phyloP scores from a whole-genome alignment of 2,888 invertebrate genomes.

The Trisateles emortualis region DNA sequence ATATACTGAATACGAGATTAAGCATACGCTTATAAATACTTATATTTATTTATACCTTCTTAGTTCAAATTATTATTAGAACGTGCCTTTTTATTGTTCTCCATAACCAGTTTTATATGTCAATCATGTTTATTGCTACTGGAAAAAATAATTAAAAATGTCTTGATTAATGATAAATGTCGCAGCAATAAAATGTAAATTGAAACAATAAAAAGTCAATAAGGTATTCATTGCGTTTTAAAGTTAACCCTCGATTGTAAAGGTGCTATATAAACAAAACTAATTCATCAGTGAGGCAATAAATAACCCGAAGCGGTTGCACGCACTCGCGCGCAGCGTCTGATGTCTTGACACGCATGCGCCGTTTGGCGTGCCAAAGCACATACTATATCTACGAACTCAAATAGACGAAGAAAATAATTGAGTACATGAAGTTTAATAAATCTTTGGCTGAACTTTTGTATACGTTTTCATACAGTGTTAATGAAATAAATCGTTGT shows the following conservation, averaged over 20 bases:
- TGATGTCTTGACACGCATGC: conserved; percentile 76
- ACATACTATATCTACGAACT: conserved; percentile 63
- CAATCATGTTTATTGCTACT: conserved; percentile 18
- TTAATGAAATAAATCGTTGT: conserved; percentile 17
- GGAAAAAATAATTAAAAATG: conserved; percentile 23
- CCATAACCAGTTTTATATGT: not conserved
- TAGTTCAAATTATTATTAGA: too few relatives aligned
- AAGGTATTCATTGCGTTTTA: conserved; percentile 75
- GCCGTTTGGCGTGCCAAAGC: conserved; percentile 76
- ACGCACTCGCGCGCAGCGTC: conserved; percentile 81
- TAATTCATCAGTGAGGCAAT: conserved; percentile 75
- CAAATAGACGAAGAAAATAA: conserved; percentile 50
- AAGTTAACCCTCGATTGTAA: conserved; percentile 68
- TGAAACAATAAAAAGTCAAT: conserved; percentile 60
- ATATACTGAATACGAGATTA: too few relatives aligned
- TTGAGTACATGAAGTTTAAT: conserved; percentile 40
- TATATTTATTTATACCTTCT: not conserved
- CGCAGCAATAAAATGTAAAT: conserved; percentile 59
- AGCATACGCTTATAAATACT: too few relatives aligned
- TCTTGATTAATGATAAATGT: conserved; percentile 46
- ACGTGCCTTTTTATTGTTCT: not conserved
- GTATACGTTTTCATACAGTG: conserved; percentile 29
- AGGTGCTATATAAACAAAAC: conserved; percentile 71
- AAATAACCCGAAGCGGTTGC: conserved; percentile 76
- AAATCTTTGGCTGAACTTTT: conserved; percentile 39